phyloP scores from a whole-genome alignment of 2,113 vertebrate species.

The Psittacula cyanocephala region DNA sequence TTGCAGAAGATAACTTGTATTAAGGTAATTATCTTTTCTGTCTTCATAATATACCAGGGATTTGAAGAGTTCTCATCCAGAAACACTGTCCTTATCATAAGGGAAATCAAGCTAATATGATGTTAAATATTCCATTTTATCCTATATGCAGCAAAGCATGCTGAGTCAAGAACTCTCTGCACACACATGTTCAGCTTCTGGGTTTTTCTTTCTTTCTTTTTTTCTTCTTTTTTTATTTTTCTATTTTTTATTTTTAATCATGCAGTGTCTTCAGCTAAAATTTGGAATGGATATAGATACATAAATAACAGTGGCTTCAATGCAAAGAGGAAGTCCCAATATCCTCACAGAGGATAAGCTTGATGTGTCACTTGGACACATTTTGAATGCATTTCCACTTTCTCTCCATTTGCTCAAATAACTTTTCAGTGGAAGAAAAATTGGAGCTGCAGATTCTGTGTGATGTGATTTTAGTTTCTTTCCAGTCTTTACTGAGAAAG shows the following conservation, averaged over 20 bases:
- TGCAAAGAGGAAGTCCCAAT: constrained; percentile 18
- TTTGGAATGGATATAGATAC: constrained; percentile 24
- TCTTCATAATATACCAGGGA: neutral
- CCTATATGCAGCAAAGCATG: neutral
- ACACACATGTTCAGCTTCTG: neutral
- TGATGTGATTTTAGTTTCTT: constrained; percentile 49
- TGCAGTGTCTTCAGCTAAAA: constrained; percentile 32
- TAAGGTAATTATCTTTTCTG: neutral
- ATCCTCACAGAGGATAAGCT: constrained; percentile 16
- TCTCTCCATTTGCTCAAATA: constrained; percentile 41
- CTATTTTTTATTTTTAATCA: neutral
- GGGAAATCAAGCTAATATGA: neutral
- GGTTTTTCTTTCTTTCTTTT: neutral
- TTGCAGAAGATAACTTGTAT: neutral
- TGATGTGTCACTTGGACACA: constrained; percentile 37
- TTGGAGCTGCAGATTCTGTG: constrained; percentile 8
- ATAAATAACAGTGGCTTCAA: constrained; percentile 23
- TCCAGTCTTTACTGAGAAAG: constrained; percentile 8
- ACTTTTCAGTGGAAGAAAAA: constrained; percentile 49
- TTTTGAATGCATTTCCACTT: constrained; percentile 34
- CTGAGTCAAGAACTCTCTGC: neutral
- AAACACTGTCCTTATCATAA: neutral
- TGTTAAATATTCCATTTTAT: constrained; percentile 18
- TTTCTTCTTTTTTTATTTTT: no score
- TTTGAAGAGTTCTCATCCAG: neutral